phyloP scores from a whole-genome alignment of 2,113 vertebrate genomes.

The Romanogobio albipinnatus region DNA sequence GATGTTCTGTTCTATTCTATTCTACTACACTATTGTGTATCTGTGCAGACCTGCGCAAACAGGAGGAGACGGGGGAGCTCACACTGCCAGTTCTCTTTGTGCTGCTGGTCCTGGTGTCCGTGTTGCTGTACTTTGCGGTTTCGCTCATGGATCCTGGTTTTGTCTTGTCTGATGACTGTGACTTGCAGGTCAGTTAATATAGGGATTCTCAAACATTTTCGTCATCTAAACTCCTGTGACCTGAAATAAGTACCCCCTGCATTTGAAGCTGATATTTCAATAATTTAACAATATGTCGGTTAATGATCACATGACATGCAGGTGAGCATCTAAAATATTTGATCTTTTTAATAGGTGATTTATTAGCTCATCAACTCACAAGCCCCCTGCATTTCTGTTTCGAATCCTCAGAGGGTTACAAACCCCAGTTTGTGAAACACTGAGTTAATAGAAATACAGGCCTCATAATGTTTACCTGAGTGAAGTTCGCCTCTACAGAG shows the following conservation, averaged over 20 bases:
- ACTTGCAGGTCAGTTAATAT: slow-evolving; percentile 66
- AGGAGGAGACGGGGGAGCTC: slow-evolving; percentile 79
- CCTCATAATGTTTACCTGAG: not conserved
- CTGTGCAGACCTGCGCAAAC: slow-evolving; percentile 79
- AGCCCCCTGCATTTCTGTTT: not conserved
- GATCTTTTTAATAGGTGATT: too few relatives aligned
- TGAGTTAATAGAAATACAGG: not conserved
- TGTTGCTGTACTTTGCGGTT: slow-evolving; percentile 88
- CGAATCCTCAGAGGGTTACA: too few relatives aligned
- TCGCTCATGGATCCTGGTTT: slow-evolving; percentile 97
- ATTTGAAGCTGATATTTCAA: not conserved
- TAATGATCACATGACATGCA: too few relatives aligned
- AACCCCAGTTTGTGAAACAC: too few relatives aligned
- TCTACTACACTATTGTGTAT: slow-evolving; percentile 27
- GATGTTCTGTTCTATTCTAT: not conserved
- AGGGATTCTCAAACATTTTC: not conserved
- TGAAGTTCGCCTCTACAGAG: not conserved
- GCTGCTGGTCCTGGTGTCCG: slow-evolving; percentile 81
- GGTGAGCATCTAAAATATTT: too few relatives aligned
- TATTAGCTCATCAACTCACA: not conserved
- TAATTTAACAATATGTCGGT: too few relatives aligned
- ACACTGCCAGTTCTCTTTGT: slow-evolving; percentile 83
- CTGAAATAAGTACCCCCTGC: not conserved
- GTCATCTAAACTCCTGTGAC: not conserved
- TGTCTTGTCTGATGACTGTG: slow-evolving; percentile 74